Evolutionary conservation across 2,113 vertebrate genomes (phyloP).

Genomic region (Pyxicephalus adspersus): DNA sequence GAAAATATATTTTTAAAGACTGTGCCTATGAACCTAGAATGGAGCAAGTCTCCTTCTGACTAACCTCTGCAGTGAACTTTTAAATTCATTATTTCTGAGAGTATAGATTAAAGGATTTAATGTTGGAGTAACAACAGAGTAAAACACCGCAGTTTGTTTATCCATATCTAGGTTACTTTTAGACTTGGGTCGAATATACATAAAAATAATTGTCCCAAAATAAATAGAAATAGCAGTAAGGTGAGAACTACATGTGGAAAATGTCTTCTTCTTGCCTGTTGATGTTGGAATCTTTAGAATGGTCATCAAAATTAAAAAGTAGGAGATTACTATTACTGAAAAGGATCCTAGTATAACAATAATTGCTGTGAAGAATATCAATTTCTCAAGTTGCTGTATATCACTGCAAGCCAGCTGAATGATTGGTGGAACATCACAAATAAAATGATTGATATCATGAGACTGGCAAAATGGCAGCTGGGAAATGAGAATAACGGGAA

Average conservation of each 20-base stretch:
- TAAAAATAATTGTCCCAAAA: slow-evolving; percentile 63
- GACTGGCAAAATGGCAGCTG: slow-evolving; percentile 65
- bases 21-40: no score
- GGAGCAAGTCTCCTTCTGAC: slow-evolving; percentile 42
- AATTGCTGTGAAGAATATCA: slow-evolving; percentile 55
- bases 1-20: no score
- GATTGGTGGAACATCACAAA: slow-evolving; percentile 64
- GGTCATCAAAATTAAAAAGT: slow-evolving; percentile 52
- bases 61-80: slow-evolving; percentile 62
- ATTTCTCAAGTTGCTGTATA: not conserved
- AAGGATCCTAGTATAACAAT: slow-evolving; percentile 61
- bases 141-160: slow-evolving; percentile 64
- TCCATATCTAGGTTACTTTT: slow-evolving; percentile 48
- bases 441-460: slow-evolving; percentile 61
- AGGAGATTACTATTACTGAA: slow-evolving; percentile 61
- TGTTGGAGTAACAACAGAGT: slow-evolving; percentile 62
- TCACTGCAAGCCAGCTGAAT: slow-evolving; percentile 58
- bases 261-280: slow-evolving; percentile 55
- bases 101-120: slow-evolving; percentile 67
- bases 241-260: slow-evolving; percentile 67
- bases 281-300: slow-evolving; percentile 52
- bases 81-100: slow-evolving; percentile 62
- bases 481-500: slow-evolving; percentile 60
- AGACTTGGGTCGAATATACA: slow-evolving; percentile 53
- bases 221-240: slow-evolving; percentile 63